phyloP scores from a whole-genome alignment of 2,113 vertebrate species.

The Astur gentilis region DNA sequence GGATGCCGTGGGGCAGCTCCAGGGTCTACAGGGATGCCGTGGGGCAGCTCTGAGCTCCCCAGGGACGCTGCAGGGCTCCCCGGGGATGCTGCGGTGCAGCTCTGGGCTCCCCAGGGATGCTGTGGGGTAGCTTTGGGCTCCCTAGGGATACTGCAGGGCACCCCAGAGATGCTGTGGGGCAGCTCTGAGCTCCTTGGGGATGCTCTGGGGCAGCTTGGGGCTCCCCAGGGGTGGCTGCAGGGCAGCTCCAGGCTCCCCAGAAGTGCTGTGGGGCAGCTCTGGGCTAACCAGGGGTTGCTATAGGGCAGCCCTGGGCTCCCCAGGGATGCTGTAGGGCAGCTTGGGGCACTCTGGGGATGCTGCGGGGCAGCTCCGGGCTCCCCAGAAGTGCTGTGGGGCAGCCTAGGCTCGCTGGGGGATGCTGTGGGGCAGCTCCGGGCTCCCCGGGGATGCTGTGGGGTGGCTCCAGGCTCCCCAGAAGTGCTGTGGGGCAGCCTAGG shows the following conservation, averaged over 20 bases:
- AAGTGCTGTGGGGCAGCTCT: too few relatives aligned
- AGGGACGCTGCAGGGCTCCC: background rate
- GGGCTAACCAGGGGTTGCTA: too few relatives aligned
- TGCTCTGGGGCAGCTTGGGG: fast-evolving
- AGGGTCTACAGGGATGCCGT: too few relatives aligned
- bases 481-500: background rate
- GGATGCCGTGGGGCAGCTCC: background rate
- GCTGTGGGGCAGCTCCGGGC: background rate
- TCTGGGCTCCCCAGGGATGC: background rate
- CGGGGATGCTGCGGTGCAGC: background rate
- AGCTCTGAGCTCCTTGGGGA: background rate
- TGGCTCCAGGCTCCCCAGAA: too few relatives aligned
- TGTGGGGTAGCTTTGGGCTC: background rate
- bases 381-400: background rate
- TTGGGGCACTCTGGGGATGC: too few relatives aligned
- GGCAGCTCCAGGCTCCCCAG: background rate
- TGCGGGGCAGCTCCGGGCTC: fast-evolving
- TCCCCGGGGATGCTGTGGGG: background rate
- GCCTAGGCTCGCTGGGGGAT: background rate
- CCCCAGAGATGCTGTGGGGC: background rate
- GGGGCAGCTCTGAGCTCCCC: background rate
- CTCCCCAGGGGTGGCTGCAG: fast-evolving
- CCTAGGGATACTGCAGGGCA: background rate
- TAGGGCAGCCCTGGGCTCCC: background rate
- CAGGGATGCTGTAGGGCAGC: background rate